Evolutionary conservation across 2,797 vertebrate genomes (phyloP).

Genomic region (Epinephelus awoara): DNA sequence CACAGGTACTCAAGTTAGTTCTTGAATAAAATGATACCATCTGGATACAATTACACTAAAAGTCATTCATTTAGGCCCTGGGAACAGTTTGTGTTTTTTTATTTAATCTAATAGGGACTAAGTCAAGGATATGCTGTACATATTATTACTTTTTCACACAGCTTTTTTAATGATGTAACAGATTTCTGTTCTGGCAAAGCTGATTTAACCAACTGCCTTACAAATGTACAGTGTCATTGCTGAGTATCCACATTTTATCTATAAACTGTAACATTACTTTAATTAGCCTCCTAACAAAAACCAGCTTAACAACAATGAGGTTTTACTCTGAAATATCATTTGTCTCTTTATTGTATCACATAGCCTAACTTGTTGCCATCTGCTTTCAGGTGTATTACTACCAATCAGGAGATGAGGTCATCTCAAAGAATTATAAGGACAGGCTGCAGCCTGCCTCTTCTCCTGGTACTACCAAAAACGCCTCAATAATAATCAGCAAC

Average conservation of each 20-base stretch:
- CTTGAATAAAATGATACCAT: not conserved
- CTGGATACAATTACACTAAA: not conserved
- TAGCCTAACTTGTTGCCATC: conserved; percentile 2
- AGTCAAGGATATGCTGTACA: not conserved
- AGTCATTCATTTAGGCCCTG: not conserved
- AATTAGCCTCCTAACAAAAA: not conserved
- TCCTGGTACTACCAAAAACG: conserved; percentile 77
- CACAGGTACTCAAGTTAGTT: not conserved
- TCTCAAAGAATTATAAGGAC: conserved; percentile 69
- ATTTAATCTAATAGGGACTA: too few relatives aligned
- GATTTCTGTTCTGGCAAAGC: not conserved
- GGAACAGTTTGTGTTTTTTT: not conserved
- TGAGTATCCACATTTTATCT: too few relatives aligned
- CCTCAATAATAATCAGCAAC: conserved; percentile 87
- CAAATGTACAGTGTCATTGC: not conserved
- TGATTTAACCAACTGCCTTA: not conserved
- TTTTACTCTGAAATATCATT: not conserved
- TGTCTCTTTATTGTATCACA: not conserved
- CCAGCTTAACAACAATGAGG: not conserved
- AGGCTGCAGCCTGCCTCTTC: conserved; percentile 77
- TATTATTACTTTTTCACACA: not conserved
- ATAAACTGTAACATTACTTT: too few relatives aligned
- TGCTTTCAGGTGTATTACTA: conserved; percentile 78
- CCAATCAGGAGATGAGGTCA: conserved; percentile 56
- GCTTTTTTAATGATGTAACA: not conserved